Evolutionary conservation across 2,888 invertebrate species (phyloP), one percentile per base, ranked within the genome.

Genomic region (Uloborus plumipes): DNA sequence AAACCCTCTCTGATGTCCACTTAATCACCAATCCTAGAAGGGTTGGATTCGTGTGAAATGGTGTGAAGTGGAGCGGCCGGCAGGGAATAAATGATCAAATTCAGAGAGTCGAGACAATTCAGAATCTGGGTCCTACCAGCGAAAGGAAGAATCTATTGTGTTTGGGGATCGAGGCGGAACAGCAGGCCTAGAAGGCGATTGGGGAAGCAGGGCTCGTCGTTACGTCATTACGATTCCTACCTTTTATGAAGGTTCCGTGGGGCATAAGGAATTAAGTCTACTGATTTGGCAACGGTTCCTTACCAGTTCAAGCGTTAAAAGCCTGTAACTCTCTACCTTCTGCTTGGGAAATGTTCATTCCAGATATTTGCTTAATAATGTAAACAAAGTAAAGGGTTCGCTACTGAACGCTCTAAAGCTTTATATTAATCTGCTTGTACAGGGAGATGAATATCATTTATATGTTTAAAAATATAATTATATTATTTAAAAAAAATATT

Each of bases 1-100:
- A 65, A n/a, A 16, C 16, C 65, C 59, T 71, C 64, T 71, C 78
- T 79, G 72, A 67, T 79, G 79, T 79, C 79, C 79, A 79, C 79
- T 61, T 79, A 72, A 79, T 67, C 76, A 76, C 59, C 51, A 49
- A n/a, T 76, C 65, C 71, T 61, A 50, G 69, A 74, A 69, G 73
- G 80, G 80, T 69, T 80, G 80, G 69, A 74, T 80, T 69, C 80
- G 59, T 69, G 69, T 80, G 80, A 74, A 80, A 74, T 80, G 80
- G 80, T 70, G 80, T 69, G 80, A 55, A 80, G 62, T 66, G 66
- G 64, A 62, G 76, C 76, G 53, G 26, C 61, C 15, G 61, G 59
- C 61, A 47, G 64, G 55, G 72, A 72, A 79, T 79, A 72, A 79
- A 79, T 73, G 79, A 76, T 76, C 61, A 31, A 72, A 79, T 72